phyloP scores from a whole-genome alignment of 2,113 vertebrate genomes.

The Trachemys scripta region DNA sequence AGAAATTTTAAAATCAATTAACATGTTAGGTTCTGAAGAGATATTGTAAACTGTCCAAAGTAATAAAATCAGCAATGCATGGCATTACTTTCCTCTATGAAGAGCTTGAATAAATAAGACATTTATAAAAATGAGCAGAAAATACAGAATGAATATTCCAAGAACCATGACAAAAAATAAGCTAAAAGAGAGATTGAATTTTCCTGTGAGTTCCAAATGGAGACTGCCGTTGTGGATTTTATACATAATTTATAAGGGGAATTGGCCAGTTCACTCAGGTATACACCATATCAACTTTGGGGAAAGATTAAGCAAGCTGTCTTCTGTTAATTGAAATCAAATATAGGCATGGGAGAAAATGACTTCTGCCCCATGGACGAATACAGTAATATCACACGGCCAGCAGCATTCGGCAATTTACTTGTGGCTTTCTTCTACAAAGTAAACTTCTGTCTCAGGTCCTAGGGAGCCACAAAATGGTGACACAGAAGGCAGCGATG shows the following conservation, averaged over 20 bases:
- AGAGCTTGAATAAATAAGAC: slow-evolving; percentile 85
- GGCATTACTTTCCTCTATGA: slow-evolving; percentile 79
- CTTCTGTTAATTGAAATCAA: slow-evolving; percentile 85
- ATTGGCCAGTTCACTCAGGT: slow-evolving; percentile 83
- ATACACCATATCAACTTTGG: slow-evolving; percentile 80
- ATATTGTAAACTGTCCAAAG: slow-evolving; percentile 80
- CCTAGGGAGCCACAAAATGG: slow-evolving; percentile 26
- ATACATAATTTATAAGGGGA: slow-evolving; percentile 87
- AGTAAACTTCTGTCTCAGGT: slow-evolving; percentile 68
- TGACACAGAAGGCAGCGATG: background rate
- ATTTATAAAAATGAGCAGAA: slow-evolving; percentile 82
- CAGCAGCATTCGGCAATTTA: slow-evolving; percentile 50
- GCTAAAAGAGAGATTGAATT: slow-evolving; percentile 83
- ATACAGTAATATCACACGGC: slow-evolving; percentile 43
- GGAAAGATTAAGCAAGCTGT: slow-evolving; percentile 82
- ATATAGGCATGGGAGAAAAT: slow-evolving; percentile 75
- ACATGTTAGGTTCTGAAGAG: slow-evolving; percentile 73
- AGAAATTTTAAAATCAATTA: slow-evolving; percentile 84
- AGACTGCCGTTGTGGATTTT: slow-evolving; percentile 75
- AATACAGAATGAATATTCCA: slow-evolving; percentile 84
- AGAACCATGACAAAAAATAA: slow-evolving; percentile 81
- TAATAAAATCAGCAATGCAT: slow-evolving; percentile 85
- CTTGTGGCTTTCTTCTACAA: slow-evolving; percentile 46
- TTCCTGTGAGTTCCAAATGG: slow-evolving; percentile 76
- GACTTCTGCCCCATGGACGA: slow-evolving; percentile 64